phyloP scores from a whole-genome alignment of 1,140 invertebrate species.

The Homalodisca vitripennis region DNA sequence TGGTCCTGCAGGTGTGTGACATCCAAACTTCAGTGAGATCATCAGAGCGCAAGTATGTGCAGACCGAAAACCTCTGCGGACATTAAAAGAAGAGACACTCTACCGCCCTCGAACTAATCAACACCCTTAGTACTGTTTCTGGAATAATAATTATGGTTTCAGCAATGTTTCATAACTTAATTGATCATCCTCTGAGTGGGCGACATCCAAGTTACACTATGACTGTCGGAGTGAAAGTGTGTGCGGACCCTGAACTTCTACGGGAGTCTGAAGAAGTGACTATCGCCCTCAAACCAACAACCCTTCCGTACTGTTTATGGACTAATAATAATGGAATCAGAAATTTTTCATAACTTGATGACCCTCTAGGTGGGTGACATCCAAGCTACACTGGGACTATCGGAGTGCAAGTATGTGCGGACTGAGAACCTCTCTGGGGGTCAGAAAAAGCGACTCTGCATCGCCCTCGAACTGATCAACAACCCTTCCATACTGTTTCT shows the following conservation, averaged over 20 bases:
- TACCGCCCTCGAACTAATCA: conserved; percentile 65
- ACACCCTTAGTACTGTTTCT: conserved; percentile 97
- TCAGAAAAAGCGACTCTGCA: conserved; percentile 89
- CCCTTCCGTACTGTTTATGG: conserved; percentile 96
- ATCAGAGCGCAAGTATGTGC: conserved; percentile 73
- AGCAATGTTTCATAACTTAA: no score
- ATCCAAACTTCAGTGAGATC: conserved; percentile 76
- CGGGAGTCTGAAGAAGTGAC: conserved; percentile 90
- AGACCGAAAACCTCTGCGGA: conserved; percentile 80
- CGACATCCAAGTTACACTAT: conserved; percentile 80
- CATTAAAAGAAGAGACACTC: conserved; percentile 89
- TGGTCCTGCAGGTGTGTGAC: conserved; percentile 66
- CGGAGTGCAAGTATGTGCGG: conserved; percentile 75
- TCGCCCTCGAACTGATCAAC: conserved; percentile 64
- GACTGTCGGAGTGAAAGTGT: conserved; percentile 68
- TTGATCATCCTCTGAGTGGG: conserved; percentile 61
- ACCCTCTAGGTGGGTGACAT: conserved; percentile 73
- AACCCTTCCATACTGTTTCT: conserved; percentile 97
- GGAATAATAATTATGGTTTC: no score
- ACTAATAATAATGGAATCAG: conserved; percentile 85
- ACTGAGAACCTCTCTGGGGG: conserved; percentile 82
- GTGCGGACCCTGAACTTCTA: conserved; percentile 79
- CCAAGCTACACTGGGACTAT: conserved; percentile 69
- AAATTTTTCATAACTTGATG: no score
- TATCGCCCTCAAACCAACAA: conserved; percentile 94